Base-by-base conservation (phyloP, 2,888 invertebrate species). In the Amorpha juglandis region DNA sequence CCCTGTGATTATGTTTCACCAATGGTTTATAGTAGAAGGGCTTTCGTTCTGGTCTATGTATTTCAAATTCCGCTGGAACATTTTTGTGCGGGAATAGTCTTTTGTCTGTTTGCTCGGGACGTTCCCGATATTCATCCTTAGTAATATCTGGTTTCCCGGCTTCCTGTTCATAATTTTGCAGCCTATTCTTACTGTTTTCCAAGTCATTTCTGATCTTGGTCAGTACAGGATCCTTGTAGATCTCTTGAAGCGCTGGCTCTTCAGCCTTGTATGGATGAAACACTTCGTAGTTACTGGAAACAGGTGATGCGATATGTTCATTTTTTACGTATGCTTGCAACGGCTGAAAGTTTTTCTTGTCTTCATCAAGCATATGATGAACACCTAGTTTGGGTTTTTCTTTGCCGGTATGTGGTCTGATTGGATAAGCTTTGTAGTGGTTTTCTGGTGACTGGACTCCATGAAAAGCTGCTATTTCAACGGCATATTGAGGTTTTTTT, bases 251-350 rank as follows among this genome's bases (percentile, higher is more conserved):
- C 6, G 85, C 86, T 16, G 88, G 89, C 69, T 86, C 86, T 72
- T 93, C 92, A 0, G 83, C 83, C 77, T 90, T 81, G 62, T 93
- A 93, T 0, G 93, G 93, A 74, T 93, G 92, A 64, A 84, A 92
- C 6, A 91, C 79, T 79, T 92, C 90, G 75, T 90, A 92, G 62
- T 83, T 84, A 4, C 82, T 81, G 1, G 84, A 76, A 7, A 75
- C 77, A 4, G 93, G 92, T 42, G 76, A 76, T 0, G 79, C 81
- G 48, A 81, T 75, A 48, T 77, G 75, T 63, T 81, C 77, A 69
- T 81, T 79, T 21, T 85, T 76, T 1, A 83, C 76, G 67, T 82
- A 90, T 35, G 82, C 73, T 78, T 90, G 90, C 66, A 86, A 86
- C 0, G 86, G 86, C 35, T 78, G 73, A 73, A 81, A 86, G 2